Conservation (phyloP, 2,113 vertebrate species). For the Thalassarche chlororhynchos region DNA sequence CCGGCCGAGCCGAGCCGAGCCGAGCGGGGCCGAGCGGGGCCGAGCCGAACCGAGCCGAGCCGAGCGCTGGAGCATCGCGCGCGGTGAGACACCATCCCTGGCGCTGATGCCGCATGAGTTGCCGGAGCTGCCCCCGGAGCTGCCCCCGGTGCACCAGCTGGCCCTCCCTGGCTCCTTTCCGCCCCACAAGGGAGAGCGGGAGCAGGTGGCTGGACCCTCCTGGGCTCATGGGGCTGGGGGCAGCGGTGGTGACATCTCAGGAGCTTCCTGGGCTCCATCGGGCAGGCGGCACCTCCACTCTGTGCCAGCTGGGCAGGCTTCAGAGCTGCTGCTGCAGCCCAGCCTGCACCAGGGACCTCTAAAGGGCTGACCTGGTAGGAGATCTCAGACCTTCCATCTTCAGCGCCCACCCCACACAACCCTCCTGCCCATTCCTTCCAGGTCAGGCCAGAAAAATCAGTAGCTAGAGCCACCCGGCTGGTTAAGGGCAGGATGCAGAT, state of each 20-base stretch:
- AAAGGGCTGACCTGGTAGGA: neutral
- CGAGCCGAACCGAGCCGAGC: neutral
- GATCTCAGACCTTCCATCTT: neutral
- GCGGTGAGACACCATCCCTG: fast-evolving
- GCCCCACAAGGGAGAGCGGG: neutral
- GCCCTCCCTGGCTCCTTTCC: neutral
- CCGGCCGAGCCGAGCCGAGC: neutral
- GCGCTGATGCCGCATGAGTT: neutral
- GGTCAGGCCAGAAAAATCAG: neutral
- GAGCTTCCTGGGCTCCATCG: neutral
- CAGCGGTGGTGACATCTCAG: neutral
- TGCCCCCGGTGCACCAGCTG: neutral
- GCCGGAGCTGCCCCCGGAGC: neutral
- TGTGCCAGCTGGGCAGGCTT: neutral
- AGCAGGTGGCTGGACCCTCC: neutral
- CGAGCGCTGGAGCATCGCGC: neutral
- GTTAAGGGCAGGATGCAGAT: neutral
- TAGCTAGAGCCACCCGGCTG: neutral
- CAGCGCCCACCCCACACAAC: neutral
- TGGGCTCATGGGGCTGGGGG: neutral
- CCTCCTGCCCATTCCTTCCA: neutral
- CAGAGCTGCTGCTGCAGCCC: neutral
- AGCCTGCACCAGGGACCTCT: neutral
- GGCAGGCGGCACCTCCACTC: neutral
- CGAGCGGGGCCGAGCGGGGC: neutral